Conservation (phyloP, 2,797 vertebrate genomes). For the Thamnophis elegans region DNA sequence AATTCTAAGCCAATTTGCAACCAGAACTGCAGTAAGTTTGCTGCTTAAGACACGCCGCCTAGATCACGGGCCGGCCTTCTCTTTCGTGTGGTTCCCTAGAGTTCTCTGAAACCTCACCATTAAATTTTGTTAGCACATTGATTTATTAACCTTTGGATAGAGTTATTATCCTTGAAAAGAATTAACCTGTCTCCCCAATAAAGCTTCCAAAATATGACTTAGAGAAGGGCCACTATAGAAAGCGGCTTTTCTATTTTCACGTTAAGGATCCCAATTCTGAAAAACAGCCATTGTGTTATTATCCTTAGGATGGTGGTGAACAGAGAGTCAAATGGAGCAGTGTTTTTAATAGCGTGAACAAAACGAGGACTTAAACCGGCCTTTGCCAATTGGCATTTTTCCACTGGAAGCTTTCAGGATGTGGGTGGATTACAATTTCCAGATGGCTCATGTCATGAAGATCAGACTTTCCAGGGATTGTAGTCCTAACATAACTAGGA, state of each 20-base stretch:
- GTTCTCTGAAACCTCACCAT: background rate
- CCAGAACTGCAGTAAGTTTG: background rate
- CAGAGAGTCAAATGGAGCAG: background rate
- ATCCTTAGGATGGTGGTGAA: background rate
- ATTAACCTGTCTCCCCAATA: background rate
- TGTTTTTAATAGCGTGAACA: background rate
- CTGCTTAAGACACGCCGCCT: background rate
- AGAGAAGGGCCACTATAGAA: background rate
- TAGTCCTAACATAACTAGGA: background rate
- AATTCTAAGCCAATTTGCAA: background rate
- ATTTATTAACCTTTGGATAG: background rate
- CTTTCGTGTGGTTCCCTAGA: background rate
- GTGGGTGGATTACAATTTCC: background rate
- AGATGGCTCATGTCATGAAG: background rate
- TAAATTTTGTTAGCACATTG: background rate
- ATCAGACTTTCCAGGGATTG: background rate
- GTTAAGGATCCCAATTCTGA: background rate
- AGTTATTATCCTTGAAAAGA: background rate
- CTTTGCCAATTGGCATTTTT: background rate
- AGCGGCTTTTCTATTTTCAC: background rate
- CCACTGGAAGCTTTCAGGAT: background rate
- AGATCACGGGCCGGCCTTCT: background rate
- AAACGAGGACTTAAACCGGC: background rate
- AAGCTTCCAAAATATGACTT: background rate
- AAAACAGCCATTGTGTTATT: background rate